Evolutionary conservation across 2,797 vertebrate species (phyloP), one percentile per base, ranked within the genome.

Genomic region (Chelon labrosus): DNA sequence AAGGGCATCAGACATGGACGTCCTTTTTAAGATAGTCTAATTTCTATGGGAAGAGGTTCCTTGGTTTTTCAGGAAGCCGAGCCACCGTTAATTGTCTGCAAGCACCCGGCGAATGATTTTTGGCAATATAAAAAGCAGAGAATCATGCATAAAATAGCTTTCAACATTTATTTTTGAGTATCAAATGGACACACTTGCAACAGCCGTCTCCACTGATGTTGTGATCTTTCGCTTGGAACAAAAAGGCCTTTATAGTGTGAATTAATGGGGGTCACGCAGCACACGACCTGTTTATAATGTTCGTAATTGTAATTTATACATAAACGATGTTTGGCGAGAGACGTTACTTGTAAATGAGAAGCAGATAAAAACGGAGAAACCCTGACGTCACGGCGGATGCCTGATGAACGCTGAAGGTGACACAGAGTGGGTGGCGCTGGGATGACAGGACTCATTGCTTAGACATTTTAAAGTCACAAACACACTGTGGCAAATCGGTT

Each of bases 381-480:
- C 20, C 31, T 80, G 66, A 75, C 31, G 44, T 80, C 61, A 73
- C 27, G 17, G 39, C 53, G 56, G 39, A 59, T 65, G 52, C 75
- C 47, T 80, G 76, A 73, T 39, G 52, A 44, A 14, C 4, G 7
- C 57, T 82, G 75, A 81, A 75, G 77, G 67, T 84, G 77, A 75
- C 79, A 86, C 58, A 38, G 75, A 60, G 74, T 80, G 70, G 81
- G 70, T 64, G 73, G 60, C 0, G 27, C 62, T 55, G 54, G 39
- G 52, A 61, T 47, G 71, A 67, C n/a, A 58, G 50, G 70, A 68
- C 53, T 74, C 54, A 72, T 76, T 69, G 52, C 66, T 72, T 37
- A 57, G 65, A 77, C 71, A 35, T 82, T 82, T 80, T 75, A 65
- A 88, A 76, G 66, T 77, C 50, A 73, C 65, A 79, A 84, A 56